Conservation (phyloP, 2,888 invertebrate genomes). For the Patella ulyssiponensis region DNA sequence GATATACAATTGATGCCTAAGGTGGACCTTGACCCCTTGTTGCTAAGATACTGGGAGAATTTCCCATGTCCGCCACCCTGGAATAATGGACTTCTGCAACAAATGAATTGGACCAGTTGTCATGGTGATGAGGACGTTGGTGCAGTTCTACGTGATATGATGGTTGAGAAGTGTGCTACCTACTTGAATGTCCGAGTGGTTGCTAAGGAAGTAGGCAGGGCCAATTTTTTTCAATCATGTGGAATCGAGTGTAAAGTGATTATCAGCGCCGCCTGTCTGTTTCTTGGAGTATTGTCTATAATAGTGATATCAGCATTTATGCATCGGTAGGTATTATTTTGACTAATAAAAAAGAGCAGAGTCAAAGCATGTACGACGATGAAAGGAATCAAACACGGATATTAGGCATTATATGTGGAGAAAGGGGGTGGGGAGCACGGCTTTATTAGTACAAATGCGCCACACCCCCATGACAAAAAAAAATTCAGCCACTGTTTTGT, state of each 20-base stretch:
- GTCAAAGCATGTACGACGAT: too few relatives aligned
- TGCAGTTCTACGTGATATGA: not conserved
- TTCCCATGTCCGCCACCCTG: slow-evolving; percentile 1
- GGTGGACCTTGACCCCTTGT: not conserved
- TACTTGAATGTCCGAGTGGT: not conserved
- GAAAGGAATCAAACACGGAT: too few relatives aligned
- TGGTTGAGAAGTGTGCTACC: slow-evolving; percentile 1
- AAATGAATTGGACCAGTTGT: slow-evolving; percentile 1
- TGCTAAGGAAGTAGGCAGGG: not conserved
- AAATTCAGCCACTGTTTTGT: too few relatives aligned
- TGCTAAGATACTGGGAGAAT: not conserved
- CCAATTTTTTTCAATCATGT: not conserved
- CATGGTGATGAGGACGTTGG: not conserved
- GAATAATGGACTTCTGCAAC: not conserved
- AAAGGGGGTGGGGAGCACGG: too few relatives aligned
- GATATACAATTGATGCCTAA: not conserved
- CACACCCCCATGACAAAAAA: too few relatives aligned
- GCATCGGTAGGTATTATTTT: not conserved
- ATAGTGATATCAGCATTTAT: not conserved
- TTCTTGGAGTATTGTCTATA: not conserved
- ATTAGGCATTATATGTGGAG: too few relatives aligned
- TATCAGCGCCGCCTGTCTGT: not conserved
- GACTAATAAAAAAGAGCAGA: too few relatives aligned
- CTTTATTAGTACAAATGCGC: too few relatives aligned
- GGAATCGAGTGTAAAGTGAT: not conserved